Percentiles rank a stretch among this genome's conserved stretches.
These are phyloP conservation scores for Euzophera pinguis DNA, from an alignment of 2,888 invertebrate genomes.

Conservation along the genomic window DNA sequence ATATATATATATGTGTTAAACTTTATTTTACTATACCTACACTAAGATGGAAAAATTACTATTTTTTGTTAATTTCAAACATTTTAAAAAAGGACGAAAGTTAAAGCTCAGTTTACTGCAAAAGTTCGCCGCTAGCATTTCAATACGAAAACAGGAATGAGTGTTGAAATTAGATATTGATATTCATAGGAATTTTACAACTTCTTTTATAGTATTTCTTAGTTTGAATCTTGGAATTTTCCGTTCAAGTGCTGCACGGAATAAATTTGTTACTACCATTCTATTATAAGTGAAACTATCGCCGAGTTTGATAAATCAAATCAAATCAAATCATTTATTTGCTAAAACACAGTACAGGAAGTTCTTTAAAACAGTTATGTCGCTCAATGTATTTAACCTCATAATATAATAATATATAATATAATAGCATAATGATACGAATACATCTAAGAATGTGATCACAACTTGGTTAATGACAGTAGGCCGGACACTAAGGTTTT, in stretches of 20 bases:
- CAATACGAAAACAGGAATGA: conserved; percentile 9
- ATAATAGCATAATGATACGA: too few relatives aligned
- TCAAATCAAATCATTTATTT: too few relatives aligned
- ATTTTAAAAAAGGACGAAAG: neutral
- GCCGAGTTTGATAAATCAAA: neutral
- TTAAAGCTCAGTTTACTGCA: neutral
- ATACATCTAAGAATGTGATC: too few relatives aligned
- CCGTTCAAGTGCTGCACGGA: neutral
- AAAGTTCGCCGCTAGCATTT: conserved; percentile 10
- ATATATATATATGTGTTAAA: too few relatives aligned
- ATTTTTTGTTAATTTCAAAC: neutral
- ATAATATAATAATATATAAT: too few relatives aligned
- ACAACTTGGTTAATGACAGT: too few relatives aligned
- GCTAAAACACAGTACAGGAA: too few relatives aligned
- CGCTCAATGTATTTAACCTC: too few relatives aligned
- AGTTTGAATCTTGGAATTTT: neutral
- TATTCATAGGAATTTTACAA: conserved; percentile 19
- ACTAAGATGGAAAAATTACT: too few relatives aligned
- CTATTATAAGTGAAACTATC: neutral
- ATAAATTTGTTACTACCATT: neutral
- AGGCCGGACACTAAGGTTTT: too few relatives aligned
- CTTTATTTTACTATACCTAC: too few relatives aligned
- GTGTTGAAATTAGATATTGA: conserved; percentile 14
- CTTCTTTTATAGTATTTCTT: conserved; percentile 9
- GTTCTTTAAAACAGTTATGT: too few relatives aligned